These are phyloP conservation scores for Morpho achilles DNA, from an alignment of 2,888 invertebrate species.

Conservation along the genomic window DNA sequence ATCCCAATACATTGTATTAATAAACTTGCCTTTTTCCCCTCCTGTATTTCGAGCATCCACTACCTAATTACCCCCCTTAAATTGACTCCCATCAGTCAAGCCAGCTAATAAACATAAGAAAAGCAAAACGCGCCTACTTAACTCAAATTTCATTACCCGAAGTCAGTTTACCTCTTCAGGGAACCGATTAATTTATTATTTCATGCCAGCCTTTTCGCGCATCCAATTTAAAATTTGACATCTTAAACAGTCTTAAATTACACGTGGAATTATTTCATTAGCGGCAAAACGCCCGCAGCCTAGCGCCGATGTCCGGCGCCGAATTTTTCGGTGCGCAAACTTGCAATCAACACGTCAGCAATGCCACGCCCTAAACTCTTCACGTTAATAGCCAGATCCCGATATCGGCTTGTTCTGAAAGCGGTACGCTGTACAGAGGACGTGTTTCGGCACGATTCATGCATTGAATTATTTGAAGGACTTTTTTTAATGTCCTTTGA, in stretches of 20 bases:
- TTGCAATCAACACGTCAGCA: conserved; percentile 71
- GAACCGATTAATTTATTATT: conserved; percentile 76
- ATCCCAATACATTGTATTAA: conserved; percentile 11
- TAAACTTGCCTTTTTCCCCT: conserved; percentile 3
- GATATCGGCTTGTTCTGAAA: conserved; percentile 58
- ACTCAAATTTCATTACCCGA: conserved; percentile 57
- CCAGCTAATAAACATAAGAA: conserved; percentile 28
- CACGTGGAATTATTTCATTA: conserved; percentile 76
- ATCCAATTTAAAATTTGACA: conserved; percentile 79
- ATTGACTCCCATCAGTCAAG: conserved; percentile 33
- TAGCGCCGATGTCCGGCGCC: conserved; percentile 30
- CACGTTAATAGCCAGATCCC: conserved; percentile 66
- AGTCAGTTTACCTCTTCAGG: conserved; percentile 56
- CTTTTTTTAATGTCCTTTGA: too few relatives aligned
- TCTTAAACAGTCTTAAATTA: conserved; percentile 79
- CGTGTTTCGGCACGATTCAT: too few relatives aligned
- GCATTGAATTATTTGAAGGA: too few relatives aligned
- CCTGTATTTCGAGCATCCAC: conserved; percentile 17
- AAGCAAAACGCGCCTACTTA: conserved; percentile 33
- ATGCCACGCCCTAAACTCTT: conserved; percentile 61
- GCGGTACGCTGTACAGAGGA: conserved; percentile 16
- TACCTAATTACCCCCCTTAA: conserved; percentile 21
- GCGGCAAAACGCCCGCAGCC: conserved; percentile 52
- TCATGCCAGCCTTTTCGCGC: conserved; percentile 69
- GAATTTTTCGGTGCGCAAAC: conserved; percentile 61